A percentile compares a stretch with the other conserved stretches of the same genome.
Conservation (phyloP, 2,113 vertebrate species). For the Cyphomyrus plagiostoma region DNA sequence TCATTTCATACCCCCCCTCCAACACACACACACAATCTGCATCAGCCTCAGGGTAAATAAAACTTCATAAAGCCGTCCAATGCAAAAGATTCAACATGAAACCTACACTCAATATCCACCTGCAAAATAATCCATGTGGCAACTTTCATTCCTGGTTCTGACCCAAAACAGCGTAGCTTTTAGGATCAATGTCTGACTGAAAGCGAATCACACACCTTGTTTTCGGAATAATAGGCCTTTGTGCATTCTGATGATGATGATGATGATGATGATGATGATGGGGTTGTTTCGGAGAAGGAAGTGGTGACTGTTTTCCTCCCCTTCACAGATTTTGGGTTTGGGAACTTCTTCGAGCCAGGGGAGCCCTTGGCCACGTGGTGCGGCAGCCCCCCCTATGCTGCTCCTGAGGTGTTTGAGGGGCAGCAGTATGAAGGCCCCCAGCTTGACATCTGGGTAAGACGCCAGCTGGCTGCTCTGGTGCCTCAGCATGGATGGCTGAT, state of each 20-base stretch:
- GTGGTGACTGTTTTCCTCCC: not conserved
- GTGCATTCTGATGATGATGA: not conserved
- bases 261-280: not conserved
- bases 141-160: not conserved
- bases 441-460: slow-evolving; percentile 93
- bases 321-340: slow-evolving; percentile 90
- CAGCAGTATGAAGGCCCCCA: slow-evolving; percentile 97
- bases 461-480: not conserved
- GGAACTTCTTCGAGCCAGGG: slow-evolving; percentile 92
- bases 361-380: slow-evolving; percentile 93
- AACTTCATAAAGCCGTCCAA: not conserved
- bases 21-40: not conserved
- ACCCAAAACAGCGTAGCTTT: not conserved
- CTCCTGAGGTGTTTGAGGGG: slow-evolving; percentile 95
- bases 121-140: not conserved
- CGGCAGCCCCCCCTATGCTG: slow-evolving; percentile 93
- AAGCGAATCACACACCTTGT: not conserved
- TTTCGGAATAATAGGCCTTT: not conserved
- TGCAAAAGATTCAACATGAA: not conserved
- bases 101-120: not conserved
- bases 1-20: not conserved
- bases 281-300: not conserved
- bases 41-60: not conserved
- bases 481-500: not conserved
- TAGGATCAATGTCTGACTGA: not conserved